Base-by-base conservation (phyloP, 2,888 invertebrate genomes). In the Acronicta aceris region DNA sequence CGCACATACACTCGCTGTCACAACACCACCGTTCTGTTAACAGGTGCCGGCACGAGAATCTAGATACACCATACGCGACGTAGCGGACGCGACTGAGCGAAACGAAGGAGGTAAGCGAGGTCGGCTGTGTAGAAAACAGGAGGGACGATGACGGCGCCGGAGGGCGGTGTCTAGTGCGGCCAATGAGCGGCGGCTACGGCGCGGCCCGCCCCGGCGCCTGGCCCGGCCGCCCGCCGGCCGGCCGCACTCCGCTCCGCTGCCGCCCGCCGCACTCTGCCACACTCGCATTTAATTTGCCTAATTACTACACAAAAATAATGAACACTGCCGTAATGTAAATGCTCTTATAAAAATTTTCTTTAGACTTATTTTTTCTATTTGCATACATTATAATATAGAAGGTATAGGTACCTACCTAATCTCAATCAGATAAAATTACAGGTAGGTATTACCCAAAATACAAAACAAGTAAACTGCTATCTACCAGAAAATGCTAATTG, bases 1-100 rank as follows among this genome's bases (percentile, higher is more conserved):
- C 84, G 88, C 93, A 92, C 92, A 89, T 81, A 88, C 93, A 92
- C 91, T 89, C 89, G 90, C 86, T 75, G 89, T 84, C 92, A 93
- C 93, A 87, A 89, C 91, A 91, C 92, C 82, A 81, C 83, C 82
- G 78, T 74, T 69, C 78, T 77, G 74, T 65, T 77, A 69, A 76
- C 78, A 72, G 58, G 63, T 60, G 66, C 55, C 70, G 61, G 70
- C 68, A 82, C 81, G 71, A 80, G 81, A 81, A 66, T 81, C 76
- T 65, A 80, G 82, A 81, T 77, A 82, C 90, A 83, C 83, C 83
- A 76, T 89, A 78, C 87, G 83, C 81, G 79, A 84, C 86, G 86
- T 78, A 77, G 83, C 85, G 81, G 76, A 82, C 86, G 86, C 86
- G 88, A 93, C 93, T 92, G 91, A 89, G 77, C 73, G 73, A 59